phyloP scores from a whole-genome alignment of 2,113 vertebrate genomes.

The Oryzias woworae region DNA sequence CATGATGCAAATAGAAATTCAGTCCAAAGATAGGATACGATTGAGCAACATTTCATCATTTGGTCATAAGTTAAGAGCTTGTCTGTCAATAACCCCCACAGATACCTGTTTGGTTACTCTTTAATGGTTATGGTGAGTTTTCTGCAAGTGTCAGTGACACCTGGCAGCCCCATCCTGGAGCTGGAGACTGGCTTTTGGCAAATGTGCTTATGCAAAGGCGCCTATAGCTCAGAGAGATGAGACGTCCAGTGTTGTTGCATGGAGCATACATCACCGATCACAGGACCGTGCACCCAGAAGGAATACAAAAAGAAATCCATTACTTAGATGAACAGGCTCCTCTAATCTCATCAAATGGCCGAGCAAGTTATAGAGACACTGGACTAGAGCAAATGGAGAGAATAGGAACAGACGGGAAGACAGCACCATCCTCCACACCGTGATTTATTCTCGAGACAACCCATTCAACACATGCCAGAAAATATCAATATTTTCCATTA shows the following conservation, averaged over 20 bases:
- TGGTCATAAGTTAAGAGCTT: not conserved
- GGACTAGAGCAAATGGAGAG: constrained; percentile 28
- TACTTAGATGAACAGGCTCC: constrained; percentile 64
- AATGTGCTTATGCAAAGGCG: constrained; percentile 65
- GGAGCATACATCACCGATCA: constrained; percentile 67
- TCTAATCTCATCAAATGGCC: constrained; percentile 61
- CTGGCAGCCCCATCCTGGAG: constrained; percentile 36
- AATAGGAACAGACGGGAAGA: constrained; percentile 27
- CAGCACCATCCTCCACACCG: constrained; percentile 27
- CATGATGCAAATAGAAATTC: not conserved
- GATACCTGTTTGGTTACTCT: constrained; percentile 26
- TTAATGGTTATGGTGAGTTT: constrained; percentile 36
- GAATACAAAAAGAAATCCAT: constrained; percentile 69
- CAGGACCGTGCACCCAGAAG: constrained; percentile 44
- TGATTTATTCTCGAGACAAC: constrained; percentile 37
- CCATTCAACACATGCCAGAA: constrained; percentile 39
- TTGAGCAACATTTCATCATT: not conserved
- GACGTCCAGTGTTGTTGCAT: constrained; percentile 61
- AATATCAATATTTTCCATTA: constrained; percentile 52
- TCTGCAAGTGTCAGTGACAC: constrained; percentile 29
- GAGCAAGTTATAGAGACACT: constrained; percentile 36
- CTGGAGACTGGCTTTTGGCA: constrained; percentile 47
- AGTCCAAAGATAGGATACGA: constrained; percentile 11
- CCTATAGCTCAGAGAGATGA: constrained; percentile 65
- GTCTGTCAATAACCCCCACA: constrained; percentile 5